These are phyloP conservation scores for Muscidifurax raptorellus DNA, from an alignment of 1,140 invertebrate genomes.

Conservation along the genomic window DNA sequence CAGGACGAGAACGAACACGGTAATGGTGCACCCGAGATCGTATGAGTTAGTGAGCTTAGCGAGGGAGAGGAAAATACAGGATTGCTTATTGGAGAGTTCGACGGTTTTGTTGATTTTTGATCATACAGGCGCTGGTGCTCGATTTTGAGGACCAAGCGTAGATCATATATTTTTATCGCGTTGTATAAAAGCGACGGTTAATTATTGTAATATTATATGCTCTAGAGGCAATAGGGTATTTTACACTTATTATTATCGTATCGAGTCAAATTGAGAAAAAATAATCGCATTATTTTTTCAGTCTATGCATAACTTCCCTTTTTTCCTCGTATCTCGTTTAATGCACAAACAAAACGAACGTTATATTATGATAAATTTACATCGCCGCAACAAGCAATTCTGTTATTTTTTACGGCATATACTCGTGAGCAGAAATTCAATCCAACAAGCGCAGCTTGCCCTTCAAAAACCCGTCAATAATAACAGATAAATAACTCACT, in stretches of 20 bases:
- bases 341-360: slow-evolving; percentile 26
- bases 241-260: neutral
- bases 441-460: neutral
- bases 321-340: neutral
- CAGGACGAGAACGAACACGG: slow-evolving; percentile 69
- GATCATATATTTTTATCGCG: slow-evolving; percentile 39
- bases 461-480: neutral
- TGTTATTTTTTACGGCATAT: neutral
- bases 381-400: neutral
- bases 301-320: slow-evolving; percentile 22
- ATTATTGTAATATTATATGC: neutral
- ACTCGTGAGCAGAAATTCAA: neutral
- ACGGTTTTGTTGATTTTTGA: slow-evolving; percentile 17
- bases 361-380: neutral
- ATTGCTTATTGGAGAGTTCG: slow-evolving; percentile 9
- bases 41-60: neutral
- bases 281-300: slow-evolving; percentile 25
- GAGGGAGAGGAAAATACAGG: neutral
- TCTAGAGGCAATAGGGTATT: neutral
- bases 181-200: slow-evolving; percentile 3
- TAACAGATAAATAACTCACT: neutral
- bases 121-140: no score
- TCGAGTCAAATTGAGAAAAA: neutral
- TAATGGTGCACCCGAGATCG: slow-evolving; percentile 2
- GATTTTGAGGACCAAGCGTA: neutral